These are phyloP conservation scores for Dipodomys spectabilis DNA, from an alignment of 2,113 vertebrate species.

Conservation along the genomic window DNA sequence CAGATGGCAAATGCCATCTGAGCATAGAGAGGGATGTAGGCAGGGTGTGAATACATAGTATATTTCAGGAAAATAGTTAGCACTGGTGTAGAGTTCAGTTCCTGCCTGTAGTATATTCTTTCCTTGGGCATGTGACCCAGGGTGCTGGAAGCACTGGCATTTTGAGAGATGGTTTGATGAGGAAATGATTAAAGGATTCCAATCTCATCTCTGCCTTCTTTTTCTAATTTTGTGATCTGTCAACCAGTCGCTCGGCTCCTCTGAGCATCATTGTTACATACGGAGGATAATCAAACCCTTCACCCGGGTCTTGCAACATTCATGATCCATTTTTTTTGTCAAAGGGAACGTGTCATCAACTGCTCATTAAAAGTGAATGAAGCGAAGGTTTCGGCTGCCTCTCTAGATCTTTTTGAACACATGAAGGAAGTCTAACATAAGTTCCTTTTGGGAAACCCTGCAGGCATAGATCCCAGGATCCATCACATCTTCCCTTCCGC, in stretches of 20 bases:
- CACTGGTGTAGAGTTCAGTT: not conserved
- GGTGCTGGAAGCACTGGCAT: not conserved
- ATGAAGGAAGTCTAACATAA: not conserved
- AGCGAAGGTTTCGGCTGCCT: not conserved
- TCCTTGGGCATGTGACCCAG: not conserved
- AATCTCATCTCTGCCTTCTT: not conserved
- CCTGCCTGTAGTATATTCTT: not conserved
- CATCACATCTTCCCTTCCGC: not conserved
- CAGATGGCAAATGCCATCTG: not conserved
- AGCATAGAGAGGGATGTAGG: not conserved
- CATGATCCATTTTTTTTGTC: not conserved
- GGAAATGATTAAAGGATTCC: not conserved
- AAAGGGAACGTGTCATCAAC: not conserved
- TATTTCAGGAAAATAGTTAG: not conserved
- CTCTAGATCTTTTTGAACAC: constrained; percentile 19
- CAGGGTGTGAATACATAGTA: not conserved
- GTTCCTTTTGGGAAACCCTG: not conserved
- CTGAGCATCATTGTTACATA: not conserved
- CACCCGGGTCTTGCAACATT: not conserved
- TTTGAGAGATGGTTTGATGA: not conserved
- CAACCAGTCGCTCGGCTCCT: not conserved
- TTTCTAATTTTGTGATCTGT: not conserved
- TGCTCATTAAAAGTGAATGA: constrained; percentile 18
- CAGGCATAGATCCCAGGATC: not conserved
- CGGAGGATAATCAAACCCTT: not conserved